Evolutionary conservation across 2,797 vertebrate genomes (phyloP).

Genomic region (Aselliscus stoliczkanus): DNA sequence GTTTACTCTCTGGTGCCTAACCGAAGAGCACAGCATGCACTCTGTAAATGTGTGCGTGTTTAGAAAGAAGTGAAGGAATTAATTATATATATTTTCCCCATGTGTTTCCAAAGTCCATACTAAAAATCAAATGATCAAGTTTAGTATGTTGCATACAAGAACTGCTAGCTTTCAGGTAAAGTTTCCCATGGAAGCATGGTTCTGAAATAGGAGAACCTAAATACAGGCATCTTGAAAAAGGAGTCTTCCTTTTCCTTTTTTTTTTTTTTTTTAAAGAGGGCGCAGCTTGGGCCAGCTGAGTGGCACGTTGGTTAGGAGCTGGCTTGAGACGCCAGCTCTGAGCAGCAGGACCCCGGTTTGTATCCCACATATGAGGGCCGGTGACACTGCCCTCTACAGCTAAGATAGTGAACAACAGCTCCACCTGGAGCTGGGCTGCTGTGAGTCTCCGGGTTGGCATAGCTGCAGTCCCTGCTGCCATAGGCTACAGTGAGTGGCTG

Average conservation of each 20-base stretch:
- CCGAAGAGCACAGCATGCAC: background rate
- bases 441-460: no score
- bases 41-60: background rate
- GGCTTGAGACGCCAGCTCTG: no score
- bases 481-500: no score
- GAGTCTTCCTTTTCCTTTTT: background rate
- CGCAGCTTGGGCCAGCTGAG: no score
- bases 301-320: no score
- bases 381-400: no score
- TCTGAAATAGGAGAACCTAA: background rate
- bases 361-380: no score
- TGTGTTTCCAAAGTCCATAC: background rate
- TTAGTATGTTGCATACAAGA: background rate
- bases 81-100: background rate
- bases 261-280: no score
- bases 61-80: background rate
- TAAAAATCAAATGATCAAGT: background rate
- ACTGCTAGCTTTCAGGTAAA: background rate
- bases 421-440: no score
- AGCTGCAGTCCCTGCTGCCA: no score
- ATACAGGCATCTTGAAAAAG: background rate
- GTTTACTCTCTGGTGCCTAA: background rate
- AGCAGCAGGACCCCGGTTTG: no score
- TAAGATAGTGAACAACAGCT: no score
- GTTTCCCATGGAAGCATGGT: background rate